A percentile compares a stretch with the other conserved stretches of the same genome.
Conservation (phyloP, 2,888 invertebrate species). For the Heliconius erato region DNA sequence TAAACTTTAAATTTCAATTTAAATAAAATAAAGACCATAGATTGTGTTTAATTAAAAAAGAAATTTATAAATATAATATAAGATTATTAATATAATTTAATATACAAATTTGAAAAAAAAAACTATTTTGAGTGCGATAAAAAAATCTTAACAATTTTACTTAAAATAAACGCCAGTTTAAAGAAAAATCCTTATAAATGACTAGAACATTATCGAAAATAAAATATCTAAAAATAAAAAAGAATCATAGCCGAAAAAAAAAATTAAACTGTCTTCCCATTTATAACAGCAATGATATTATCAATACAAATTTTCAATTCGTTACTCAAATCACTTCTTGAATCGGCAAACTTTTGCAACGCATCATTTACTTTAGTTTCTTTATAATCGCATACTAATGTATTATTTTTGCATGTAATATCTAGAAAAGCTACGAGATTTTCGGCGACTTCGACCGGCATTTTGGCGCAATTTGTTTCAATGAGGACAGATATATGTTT, state of each 20-base stretch:
- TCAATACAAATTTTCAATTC: conserved; percentile 65
- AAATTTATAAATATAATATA: too few relatives aligned
- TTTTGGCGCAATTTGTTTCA: conserved; percentile 78
- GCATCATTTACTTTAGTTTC: conserved; percentile 70
- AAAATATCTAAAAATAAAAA: neutral
- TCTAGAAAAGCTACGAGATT: conserved; percentile 82
- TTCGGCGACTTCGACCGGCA: conserved; percentile 81
- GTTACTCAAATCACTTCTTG: conserved; percentile 68
- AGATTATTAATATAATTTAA: too few relatives aligned
- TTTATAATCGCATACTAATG: conserved; percentile 70
- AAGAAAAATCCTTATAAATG: neutral
- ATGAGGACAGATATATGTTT: conserved; percentile 80
- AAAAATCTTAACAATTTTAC: neutral
- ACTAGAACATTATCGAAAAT: conserved; percentile 4
- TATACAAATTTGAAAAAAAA: neutral
- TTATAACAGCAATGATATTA: conserved; percentile 62
- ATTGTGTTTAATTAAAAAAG: too few relatives aligned
- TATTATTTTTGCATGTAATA: conserved; percentile 73
- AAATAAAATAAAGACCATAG: too few relatives aligned
- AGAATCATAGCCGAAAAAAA: neutral
- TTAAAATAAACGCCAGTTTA: conserved; percentile 10
- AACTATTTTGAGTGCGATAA: neutral
- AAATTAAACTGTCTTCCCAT: conserved; percentile 38
- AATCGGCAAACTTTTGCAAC: conserved; percentile 68
- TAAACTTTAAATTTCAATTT: too few relatives aligned